Percentiles rank a stretch among this genome's conserved stretches.
These are phyloP conservation scores for Drosophila ambigua DNA, from an alignment of 1,140 invertebrate species.

Conservation along the genomic window DNA sequence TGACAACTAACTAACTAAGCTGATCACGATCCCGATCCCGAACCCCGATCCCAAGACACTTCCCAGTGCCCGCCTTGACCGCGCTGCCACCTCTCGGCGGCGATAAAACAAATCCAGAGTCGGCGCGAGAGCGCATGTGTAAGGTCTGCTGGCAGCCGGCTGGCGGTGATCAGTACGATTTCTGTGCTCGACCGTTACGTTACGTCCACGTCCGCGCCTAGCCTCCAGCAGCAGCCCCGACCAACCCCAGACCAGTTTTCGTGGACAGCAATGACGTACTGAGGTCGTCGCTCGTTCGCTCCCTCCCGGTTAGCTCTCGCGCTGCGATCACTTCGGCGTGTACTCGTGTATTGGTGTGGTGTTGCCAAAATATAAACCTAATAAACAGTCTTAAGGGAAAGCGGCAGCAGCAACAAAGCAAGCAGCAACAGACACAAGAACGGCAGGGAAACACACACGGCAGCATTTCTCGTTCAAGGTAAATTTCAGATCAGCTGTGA, in stretches of 20 bases:
- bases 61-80: constrained; percentile 60
- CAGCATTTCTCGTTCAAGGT: constrained; percentile 62
- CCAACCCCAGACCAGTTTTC: constrained; percentile 68
- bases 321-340: constrained; percentile 20
- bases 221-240: constrained; percentile 54
- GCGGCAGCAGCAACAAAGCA: constrained; percentile 26
- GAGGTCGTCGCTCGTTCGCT: constrained; percentile 39
- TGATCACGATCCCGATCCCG: constrained; percentile 41
- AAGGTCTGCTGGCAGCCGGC: constrained; percentile 19
- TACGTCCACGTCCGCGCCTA: constrained; percentile 25
- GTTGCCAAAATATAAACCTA: constrained; percentile 64
- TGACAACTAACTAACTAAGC: constrained; percentile 61
- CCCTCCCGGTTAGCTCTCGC: constrained; percentile 34
- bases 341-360: constrained; percentile 23
- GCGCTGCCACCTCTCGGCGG: constrained; percentile 25
- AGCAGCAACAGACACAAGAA: no score
- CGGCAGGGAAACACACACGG: constrained; percentile 15
- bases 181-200: constrained; percentile 66
- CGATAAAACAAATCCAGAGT: constrained; percentile 51
- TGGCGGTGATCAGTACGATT: constrained; percentile 67
- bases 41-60: constrained; percentile 42
- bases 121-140: constrained; percentile 39
- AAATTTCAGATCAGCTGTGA: constrained; percentile 59
- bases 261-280: constrained; percentile 62
- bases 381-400: constrained; percentile 45